Percentiles rank a stretch among this genome's conserved stretches.
These are phyloP conservation scores for Silurus meridionalis DNA, from an alignment of 2,113 vertebrate species.

Conservation along the genomic window DNA sequence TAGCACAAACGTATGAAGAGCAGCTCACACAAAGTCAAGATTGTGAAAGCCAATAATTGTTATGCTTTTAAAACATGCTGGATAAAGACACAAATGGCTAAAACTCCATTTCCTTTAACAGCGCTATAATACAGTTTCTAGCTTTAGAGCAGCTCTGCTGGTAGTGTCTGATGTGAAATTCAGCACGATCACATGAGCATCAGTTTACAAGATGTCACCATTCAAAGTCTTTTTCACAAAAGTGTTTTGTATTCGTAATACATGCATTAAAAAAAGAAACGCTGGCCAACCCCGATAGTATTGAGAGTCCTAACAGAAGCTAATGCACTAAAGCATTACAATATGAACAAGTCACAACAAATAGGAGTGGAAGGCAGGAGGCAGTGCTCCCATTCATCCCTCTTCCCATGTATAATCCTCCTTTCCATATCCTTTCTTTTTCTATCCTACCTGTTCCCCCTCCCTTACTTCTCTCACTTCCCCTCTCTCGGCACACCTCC, in stretches of 20 bases:
- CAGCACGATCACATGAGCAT: background rate
- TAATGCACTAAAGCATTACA: slow-evolving; percentile 6
- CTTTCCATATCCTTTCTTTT: slow-evolving; percentile 36
- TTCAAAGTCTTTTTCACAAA: slow-evolving; percentile 17
- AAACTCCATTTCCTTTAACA: background rate
- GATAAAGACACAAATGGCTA: background rate
- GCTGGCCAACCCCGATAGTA: background rate
- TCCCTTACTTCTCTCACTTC: background rate
- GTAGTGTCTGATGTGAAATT: background rate
- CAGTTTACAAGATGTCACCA: background rate
- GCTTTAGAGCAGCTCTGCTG: background rate
- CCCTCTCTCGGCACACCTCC: slow-evolving; percentile 5
- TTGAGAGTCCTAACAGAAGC: background rate
- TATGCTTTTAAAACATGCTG: background rate
- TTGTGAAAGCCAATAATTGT: background rate
- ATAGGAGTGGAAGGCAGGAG: slow-evolving; percentile 27
- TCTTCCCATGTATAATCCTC: slow-evolving; percentile 8
- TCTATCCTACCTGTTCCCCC: slow-evolving; percentile 26
- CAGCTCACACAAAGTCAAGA: background rate
- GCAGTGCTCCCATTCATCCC: slow-evolving; percentile 2
- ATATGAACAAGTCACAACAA: slow-evolving; percentile 25
- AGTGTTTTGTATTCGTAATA: slow-evolving; percentile 11
- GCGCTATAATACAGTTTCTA: background rate
- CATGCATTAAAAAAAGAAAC: background rate
- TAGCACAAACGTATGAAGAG: background rate